Conservation (phyloP, 2,888 invertebrate species). For the Trichacis sp. region DNA sequence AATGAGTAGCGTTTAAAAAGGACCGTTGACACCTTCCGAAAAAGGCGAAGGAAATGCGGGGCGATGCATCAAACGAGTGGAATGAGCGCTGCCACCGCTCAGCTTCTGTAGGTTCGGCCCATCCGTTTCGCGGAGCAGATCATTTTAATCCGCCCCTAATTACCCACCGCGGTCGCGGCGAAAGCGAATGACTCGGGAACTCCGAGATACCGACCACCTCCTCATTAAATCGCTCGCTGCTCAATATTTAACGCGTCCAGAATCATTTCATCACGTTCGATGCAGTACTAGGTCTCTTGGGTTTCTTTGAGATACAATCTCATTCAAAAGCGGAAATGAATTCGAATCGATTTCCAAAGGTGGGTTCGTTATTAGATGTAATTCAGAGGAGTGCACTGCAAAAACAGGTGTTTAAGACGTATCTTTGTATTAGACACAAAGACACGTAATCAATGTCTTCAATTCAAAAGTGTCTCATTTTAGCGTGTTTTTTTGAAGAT, state of each 20-base stretch:
- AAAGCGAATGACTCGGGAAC: conserved; percentile 34
- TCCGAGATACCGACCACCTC: conserved; percentile 35
- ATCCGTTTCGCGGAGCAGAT: conserved; percentile 54
- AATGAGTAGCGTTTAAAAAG: conserved; percentile 1
- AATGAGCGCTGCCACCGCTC: conserved; percentile 40
- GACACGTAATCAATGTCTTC: too few relatives aligned
- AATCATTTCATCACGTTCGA: conserved; percentile 60
- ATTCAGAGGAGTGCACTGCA: too few relatives aligned
- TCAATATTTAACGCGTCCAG: conserved; percentile 62
- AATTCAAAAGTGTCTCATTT: too few relatives aligned
- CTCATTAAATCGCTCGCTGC: conserved; percentile 42
- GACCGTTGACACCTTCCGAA: conserved; percentile 16
- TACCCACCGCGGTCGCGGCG: conserved; percentile 52
- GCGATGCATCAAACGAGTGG: conserved; percentile 19
- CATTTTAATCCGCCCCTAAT: conserved; percentile 67
- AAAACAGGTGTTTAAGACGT: too few relatives aligned
- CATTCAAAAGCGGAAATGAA: neutral
- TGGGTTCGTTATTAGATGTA: too few relatives aligned
- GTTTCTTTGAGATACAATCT: neutral
- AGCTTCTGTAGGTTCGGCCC: conserved; percentile 57
- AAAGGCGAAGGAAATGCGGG: conserved; percentile 16
- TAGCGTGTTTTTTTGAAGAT: too few relatives aligned
- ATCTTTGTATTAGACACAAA: too few relatives aligned
- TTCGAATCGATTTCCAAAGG: too few relatives aligned
- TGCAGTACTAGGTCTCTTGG: conserved; percentile 40